Evolutionary conservation across 2,113 vertebrate species (phyloP).

Genomic region (Ascaphus truei): DNA sequence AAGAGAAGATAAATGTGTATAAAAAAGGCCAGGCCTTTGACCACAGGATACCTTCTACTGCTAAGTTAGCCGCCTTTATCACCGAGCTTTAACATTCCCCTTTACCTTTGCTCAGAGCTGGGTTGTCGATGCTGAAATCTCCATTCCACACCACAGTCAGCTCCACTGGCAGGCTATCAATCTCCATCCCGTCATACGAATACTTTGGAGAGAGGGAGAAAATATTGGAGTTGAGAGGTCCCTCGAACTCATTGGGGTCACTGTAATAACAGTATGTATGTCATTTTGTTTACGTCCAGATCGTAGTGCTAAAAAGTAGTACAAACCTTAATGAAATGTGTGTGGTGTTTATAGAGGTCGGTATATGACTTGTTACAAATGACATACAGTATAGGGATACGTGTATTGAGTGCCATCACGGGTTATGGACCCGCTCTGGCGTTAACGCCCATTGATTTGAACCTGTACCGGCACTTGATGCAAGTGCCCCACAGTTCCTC

Average conservation of each 20-base stretch:
- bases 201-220: conserved; percentile 71
- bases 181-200: conserved; percentile 93
- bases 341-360: too few species aligned
- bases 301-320: too few species aligned
- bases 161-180: conserved; percentile 92
- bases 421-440: too few species aligned
- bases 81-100: background rate
- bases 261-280: too few species aligned
- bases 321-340: too few species aligned
- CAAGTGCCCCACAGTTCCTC: too few species aligned
- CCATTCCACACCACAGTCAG: conserved; percentile 97
- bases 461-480: too few species aligned
- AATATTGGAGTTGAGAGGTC: background rate
- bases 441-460: too few species aligned
- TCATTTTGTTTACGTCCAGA: too few species aligned
- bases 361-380: too few species aligned
- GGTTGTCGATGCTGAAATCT: conserved; percentile 98
- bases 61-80: conserved; percentile 16
- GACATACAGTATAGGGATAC: too few species aligned
- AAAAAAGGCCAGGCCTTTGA: background rate
- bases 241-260: background rate
- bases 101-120: conserved; percentile 93
- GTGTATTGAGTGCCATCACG: too few species aligned
- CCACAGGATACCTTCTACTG: background rate
- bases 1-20: background rate